Base-by-base conservation (phyloP, 2,113 vertebrate genomes). In the Calypte anna region DNA sequence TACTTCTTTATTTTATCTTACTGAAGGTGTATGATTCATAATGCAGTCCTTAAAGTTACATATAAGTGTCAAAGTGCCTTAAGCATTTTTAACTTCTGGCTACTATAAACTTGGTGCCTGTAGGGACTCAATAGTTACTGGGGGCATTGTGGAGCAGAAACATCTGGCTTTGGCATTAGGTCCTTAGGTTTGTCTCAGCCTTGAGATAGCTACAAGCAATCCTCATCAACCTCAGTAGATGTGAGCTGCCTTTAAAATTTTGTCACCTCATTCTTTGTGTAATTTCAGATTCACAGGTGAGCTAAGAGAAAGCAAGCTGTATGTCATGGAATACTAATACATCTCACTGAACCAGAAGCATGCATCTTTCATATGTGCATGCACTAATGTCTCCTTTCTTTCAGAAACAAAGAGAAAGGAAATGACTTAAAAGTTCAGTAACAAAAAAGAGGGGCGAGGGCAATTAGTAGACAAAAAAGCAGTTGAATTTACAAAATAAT, bases 1-100 rank as follows among this genome's bases (percentile, higher is more conserved):
- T 82, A 38, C 66, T 91, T 95, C 82, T 92, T 94, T 95, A 86
- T 94, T 81, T 79, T 91, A 36, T 92, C 38, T 97, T 94, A 79
- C 48, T 87, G 74, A 95, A 92, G 74, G 54, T 87, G 53, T 94
- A 33, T 91, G 83, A 66, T 77, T 87, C 61, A 66, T 92, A 50
- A 94, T 94, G 67, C 74, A 82, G 59, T 80, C 64, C 69, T 96
- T 78, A 93, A 69, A 88, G 89, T 94, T 53, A 74, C 44, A 76
- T 91, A 73, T 63, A 61, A 95, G 62, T 55, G n/a, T 95, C 91
- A 14, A 88, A 48, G 23, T 80, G 53, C 33, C 54, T 91, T 88
- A 53, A 75, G 30, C 15, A 20, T 83, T 91, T 83, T 95, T 86
- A 83, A 67, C 38, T 66, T 40, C 67, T 73, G 43, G 15, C 74